Percentiles rank a stretch among this genome's conserved stretches.
phyloP scores from a whole-genome alignment of 2,113 vertebrate genomes.

The Thunnus thynnus region DNA sequence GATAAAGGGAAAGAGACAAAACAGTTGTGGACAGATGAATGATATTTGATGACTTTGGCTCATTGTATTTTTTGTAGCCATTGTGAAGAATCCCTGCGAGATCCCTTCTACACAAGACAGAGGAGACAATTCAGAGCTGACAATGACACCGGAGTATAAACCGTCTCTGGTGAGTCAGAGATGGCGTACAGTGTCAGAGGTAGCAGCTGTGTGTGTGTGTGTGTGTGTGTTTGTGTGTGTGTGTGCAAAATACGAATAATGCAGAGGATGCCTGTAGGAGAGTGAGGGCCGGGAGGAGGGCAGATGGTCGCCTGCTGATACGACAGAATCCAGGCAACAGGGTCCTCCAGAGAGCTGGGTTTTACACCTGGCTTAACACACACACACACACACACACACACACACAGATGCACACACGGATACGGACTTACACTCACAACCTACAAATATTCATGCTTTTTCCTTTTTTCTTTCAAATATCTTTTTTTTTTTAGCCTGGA shows the following conservation, averaged over 20 bases:
- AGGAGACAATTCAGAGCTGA: slow-evolving; percentile 58
- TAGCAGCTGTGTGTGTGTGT: slow-evolving; percentile 32
- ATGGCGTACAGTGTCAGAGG: slow-evolving; percentile 46
- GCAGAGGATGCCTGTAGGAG: slow-evolving; percentile 67
- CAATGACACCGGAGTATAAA: slow-evolving; percentile 58
- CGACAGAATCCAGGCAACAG: slow-evolving; percentile 67
- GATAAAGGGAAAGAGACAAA: slow-evolving; percentile 27
- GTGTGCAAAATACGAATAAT: slow-evolving; percentile 73
- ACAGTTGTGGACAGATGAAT: slow-evolving; percentile 34
- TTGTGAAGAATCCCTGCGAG: slow-evolving; percentile 63
- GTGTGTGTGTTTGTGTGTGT: slow-evolving; percentile 28
- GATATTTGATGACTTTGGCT: slow-evolving; percentile 63
- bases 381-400: background rate
- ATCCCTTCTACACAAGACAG: slow-evolving; percentile 42
- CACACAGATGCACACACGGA: background rate
- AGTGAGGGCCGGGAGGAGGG: slow-evolving; percentile 66
- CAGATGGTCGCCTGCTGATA: slow-evolving; percentile 78
- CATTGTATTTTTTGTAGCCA: slow-evolving; percentile 28
- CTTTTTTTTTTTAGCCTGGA: background rate
- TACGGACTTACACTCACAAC: background rate
- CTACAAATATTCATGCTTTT: background rate
- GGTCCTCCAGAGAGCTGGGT: slow-evolving; percentile 72
- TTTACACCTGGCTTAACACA: slow-evolving; percentile 43
- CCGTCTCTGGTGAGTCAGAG: slow-evolving; percentile 62
- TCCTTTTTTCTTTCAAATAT: slow-evolving; percentile 1